Conservation (phyloP, 2,113 vertebrate genomes). For the Semnopithecus entellus region DNA sequence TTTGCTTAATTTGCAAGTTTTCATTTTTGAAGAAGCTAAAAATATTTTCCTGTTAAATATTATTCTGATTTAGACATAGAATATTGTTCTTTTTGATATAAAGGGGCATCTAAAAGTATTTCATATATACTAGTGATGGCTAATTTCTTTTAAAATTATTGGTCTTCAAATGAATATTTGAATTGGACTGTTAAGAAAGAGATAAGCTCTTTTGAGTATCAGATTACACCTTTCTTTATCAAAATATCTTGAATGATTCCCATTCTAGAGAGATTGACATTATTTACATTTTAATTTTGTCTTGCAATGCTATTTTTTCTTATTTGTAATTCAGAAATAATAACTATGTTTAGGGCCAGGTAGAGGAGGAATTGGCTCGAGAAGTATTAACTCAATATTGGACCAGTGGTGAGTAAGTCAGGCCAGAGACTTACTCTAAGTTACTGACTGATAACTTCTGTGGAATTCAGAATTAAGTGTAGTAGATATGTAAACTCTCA, state of each 20-base stretch:
- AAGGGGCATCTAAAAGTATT: neutral
- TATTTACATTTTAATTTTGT: neutral
- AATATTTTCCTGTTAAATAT: constrained; percentile 1
- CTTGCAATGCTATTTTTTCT: neutral
- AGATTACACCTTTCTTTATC: neutral
- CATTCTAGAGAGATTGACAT: neutral
- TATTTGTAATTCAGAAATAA: neutral
- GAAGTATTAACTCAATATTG: neutral
- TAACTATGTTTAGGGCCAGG: neutral
- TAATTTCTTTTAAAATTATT: neutral
- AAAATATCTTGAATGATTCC: neutral
- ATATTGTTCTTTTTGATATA: neutral
- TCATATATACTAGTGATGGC: neutral
- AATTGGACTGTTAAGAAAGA: neutral
- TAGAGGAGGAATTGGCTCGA: neutral
- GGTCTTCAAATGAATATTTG: neutral
- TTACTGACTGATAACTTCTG: neutral
- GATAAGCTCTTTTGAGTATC: neutral
- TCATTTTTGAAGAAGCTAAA: neutral
- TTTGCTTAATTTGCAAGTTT: constrained; percentile 1
- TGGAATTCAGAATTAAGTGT: neutral
- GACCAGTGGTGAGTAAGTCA: neutral
- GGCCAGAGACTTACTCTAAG: no score
- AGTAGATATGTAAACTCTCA: neutral
- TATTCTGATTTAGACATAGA: neutral